Evolutionary conservation across 2,888 invertebrate species (phyloP).

Genomic region (Metallyticus violacea): DNA sequence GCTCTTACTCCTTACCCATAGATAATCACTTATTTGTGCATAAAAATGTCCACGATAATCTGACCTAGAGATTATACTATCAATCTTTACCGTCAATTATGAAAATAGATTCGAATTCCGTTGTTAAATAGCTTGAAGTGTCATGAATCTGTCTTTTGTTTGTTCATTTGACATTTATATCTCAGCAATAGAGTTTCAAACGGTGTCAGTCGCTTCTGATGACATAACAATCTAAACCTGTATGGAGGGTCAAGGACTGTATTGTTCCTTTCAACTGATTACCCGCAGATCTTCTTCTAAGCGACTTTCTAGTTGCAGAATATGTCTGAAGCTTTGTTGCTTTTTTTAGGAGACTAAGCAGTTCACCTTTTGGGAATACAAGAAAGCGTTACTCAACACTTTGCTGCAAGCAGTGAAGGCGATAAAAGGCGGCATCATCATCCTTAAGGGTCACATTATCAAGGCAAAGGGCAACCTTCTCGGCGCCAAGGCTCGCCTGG

Average conservation of each 20-base stretch:
- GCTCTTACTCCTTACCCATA: too few relatives aligned
- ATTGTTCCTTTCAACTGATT: too few relatives aligned
- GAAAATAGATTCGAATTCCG: too few relatives aligned
- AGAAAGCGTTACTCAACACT: slow-evolving; percentile 78
- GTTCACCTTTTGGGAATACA: slow-evolving; percentile 72
- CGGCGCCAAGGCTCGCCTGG: slow-evolving; percentile 58
- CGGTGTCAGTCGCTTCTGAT: too few relatives aligned
- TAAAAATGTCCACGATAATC: too few relatives aligned
- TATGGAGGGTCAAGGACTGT: neutral
- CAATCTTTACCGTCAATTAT: too few relatives aligned
- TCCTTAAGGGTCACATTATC: slow-evolving; percentile 82
- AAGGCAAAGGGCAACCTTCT: slow-evolving; percentile 75
- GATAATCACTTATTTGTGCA: too few relatives aligned
- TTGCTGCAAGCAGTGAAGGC: slow-evolving; percentile 85
- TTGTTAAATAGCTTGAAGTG: too few relatives aligned
- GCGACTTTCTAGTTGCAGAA: neutral
- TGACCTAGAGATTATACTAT: too few relatives aligned
- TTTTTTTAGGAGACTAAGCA: slow-evolving; percentile 37
- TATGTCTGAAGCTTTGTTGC: neutral
- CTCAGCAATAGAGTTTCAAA: too few relatives aligned
- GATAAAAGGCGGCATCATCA: slow-evolving; percentile 81
- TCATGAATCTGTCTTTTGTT: too few relatives aligned
- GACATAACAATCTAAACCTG: neutral
- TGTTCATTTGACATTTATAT: too few relatives aligned
- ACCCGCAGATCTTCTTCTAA: neutral